These are phyloP conservation scores for Pavo muticus DNA, from an alignment of 2,113 vertebrate species.

Conservation along the genomic window DNA sequence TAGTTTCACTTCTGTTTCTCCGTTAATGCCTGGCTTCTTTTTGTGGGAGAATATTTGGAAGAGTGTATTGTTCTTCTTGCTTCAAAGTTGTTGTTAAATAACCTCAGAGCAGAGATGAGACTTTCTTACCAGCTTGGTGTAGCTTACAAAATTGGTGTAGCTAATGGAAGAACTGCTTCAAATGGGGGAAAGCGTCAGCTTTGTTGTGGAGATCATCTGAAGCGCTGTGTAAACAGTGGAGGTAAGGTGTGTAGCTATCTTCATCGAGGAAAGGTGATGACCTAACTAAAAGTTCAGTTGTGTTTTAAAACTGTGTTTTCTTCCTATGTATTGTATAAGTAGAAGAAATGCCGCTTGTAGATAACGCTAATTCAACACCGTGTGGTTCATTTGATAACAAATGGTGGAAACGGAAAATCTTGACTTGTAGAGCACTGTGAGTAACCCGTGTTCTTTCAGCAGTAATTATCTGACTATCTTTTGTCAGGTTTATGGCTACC, in stretches of 20 bases:
- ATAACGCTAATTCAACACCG: background rate
- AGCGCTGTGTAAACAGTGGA: background rate
- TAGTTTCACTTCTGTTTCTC: background rate
- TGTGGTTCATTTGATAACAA: background rate
- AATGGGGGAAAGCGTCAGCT: background rate
- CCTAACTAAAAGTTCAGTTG: background rate
- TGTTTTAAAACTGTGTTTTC: background rate
- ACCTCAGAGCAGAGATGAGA: background rate
- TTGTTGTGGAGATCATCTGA: background rate
- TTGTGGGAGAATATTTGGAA: background rate
- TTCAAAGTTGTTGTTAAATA: background rate
- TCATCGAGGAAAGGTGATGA: background rate
- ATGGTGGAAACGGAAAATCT: background rate
- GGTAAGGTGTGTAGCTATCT: background rate
- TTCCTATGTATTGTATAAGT: background rate
- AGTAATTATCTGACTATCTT: constrained; percentile 46
- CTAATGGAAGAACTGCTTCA: background rate
- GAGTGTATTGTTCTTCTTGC: background rate
- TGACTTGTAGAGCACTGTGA: background rate
- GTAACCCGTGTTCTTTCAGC: background rate
- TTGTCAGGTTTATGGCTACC: constrained; percentile 96
- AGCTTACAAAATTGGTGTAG: background rate
- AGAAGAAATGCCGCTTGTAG: background rate
- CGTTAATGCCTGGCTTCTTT: background rate
- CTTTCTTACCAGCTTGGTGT: background rate